Percentiles rank a stretch among this genome's conserved stretches.
Evolutionary conservation across 92 coral and sea anemone species (phyloP).

Genomic region (Actinostola sp.): DNA sequence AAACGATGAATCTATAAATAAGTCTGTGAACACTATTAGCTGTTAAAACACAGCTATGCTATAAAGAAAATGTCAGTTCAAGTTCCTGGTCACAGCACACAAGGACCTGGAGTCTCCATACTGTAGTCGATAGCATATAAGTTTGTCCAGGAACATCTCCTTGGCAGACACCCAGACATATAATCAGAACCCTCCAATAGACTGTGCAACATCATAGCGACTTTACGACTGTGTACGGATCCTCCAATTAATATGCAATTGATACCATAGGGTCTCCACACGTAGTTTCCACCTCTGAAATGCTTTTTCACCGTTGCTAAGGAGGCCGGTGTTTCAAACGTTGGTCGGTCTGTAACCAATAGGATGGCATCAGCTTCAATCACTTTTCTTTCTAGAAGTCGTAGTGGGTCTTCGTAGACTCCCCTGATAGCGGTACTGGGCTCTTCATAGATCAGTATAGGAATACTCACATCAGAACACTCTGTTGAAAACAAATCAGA

Average conservation of each 20-base stretch:
- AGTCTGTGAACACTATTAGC: constrained; percentile 4
- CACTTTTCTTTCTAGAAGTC: constrained; percentile 82
- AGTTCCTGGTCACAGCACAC: constrained; percentile 45
- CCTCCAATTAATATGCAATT: constrained; percentile 97
- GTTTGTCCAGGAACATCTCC: constrained; percentile 97
- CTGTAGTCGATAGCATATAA: constrained; percentile 97
- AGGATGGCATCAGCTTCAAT: constrained; percentile 91
- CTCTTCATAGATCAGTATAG: constrained; percentile 78
- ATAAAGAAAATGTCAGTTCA: not conserved
- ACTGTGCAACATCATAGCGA: constrained; percentile 90
- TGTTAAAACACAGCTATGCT: constrained; percentile 46
- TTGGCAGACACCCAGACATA: constrained; percentile 94
- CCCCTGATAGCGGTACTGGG: constrained; percentile 70
- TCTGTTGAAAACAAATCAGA: constrained; percentile 32
- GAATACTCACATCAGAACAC: constrained; percentile 56
- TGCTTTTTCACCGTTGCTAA: constrained; percentile 76
- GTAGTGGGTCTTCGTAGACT: constrained; percentile 79
- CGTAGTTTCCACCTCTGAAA: constrained; percentile 77
- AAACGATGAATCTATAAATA: constrained; percentile 17
- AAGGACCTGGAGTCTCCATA: constrained; percentile 99
- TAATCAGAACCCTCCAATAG: constrained; percentile 93
- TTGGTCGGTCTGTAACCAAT: constrained; percentile 85
- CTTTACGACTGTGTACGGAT: constrained; percentile 93
- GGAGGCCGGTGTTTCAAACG: constrained; percentile 80
- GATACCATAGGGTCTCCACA: constrained; percentile 95